phyloP scores from a whole-genome alignment of 2,797 vertebrate species.

The Octomys mimax region DNA sequence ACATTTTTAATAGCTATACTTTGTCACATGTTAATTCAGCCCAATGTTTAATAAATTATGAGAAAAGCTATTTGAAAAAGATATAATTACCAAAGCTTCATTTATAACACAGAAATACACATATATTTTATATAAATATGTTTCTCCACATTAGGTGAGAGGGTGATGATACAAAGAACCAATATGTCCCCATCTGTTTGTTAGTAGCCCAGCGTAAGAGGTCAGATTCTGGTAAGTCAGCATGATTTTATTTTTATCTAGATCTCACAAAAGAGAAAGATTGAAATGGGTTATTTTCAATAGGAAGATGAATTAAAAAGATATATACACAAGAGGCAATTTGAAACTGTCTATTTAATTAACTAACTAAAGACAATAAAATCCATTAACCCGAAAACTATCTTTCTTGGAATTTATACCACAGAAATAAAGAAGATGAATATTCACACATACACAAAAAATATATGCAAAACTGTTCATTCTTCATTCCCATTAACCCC shows the following conservation, averaged over 20 bases:
- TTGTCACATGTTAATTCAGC: neutral
- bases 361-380: neutral
- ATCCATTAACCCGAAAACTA: neutral
- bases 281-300: neutral
- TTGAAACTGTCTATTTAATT: neutral
- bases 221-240: neutral
- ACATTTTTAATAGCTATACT: neutral
- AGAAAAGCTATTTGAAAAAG: constrained; percentile 34
- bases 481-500: neutral
- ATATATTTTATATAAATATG: neutral
- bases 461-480: neutral
- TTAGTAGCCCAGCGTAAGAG: neutral
- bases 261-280: neutral
- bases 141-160: neutral
- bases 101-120: neutral
- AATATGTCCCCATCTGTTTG: neutral
- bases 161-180: neutral
- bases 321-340: neutral
- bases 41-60: constrained; percentile 7
- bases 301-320: neutral
- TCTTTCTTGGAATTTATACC: neutral
- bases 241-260: neutral
- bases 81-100: neutral
- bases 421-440: neutral
- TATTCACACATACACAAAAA: neutral